These are phyloP conservation scores for Dorcus parallelipipedus DNA, from an alignment of 2,888 invertebrate genomes.

Conservation along the genomic window DNA sequence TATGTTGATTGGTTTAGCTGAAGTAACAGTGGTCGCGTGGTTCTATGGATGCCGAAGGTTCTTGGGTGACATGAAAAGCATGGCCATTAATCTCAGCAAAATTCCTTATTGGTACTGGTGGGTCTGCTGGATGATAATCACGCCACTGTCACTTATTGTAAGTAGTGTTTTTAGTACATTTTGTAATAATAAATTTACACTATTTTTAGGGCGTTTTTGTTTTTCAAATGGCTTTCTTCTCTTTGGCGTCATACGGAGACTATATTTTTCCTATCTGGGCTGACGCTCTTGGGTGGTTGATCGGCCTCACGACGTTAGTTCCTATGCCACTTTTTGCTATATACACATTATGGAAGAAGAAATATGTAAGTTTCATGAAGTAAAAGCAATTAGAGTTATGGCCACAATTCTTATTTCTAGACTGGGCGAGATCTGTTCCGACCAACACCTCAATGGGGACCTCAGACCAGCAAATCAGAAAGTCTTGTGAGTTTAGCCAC, in stretches of 20 bases:
- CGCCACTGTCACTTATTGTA: conserved; percentile 69
- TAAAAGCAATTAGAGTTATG: neutral
- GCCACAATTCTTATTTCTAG: conserved; percentile 41
- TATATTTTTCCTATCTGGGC: conserved; percentile 71
- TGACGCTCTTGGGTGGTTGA: conserved; percentile 66
- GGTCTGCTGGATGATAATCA: conserved; percentile 65
- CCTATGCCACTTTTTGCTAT: conserved; percentile 65
- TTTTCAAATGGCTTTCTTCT: conserved; percentile 69
- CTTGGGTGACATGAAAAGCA: conserved; percentile 55
- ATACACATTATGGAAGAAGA: conserved; percentile 46
- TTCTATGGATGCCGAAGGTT: conserved; percentile 64
- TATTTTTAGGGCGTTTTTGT: conserved; percentile 64
- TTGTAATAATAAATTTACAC: conserved; percentile 5
- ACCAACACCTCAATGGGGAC: conserved; percentile 54
- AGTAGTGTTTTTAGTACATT: conserved; percentile 42
- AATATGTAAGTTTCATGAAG: conserved; percentile 44
- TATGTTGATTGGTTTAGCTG: conserved; percentile 65
- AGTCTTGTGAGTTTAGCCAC: conserved; percentile 26
- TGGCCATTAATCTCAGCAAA: conserved; percentile 64
- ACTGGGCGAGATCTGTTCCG: conserved; percentile 53
- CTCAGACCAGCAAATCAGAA: conserved; percentile 41
- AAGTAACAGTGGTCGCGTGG: conserved; percentile 66
- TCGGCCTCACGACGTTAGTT: conserved; percentile 66
- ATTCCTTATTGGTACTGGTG: conserved; percentile 66
- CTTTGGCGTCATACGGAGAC: conserved; percentile 59